phyloP scores from a whole-genome alignment of 2,797 vertebrate genomes.

The Silurus aristotelis region DNA sequence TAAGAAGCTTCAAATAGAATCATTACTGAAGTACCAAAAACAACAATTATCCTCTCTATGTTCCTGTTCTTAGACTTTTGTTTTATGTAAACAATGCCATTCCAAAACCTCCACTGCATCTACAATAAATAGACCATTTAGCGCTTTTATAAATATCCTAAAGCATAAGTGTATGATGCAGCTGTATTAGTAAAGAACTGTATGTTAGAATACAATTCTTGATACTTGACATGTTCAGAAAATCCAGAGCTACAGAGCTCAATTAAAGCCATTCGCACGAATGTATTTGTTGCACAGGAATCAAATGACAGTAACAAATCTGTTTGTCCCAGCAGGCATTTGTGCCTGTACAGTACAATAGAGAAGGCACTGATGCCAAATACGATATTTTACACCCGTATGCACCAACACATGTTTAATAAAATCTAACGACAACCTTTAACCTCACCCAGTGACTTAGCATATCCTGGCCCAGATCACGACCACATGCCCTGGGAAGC shows the following conservation, averaged over 20 bases:
- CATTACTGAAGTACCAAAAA: neutral
- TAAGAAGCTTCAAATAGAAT: neutral
- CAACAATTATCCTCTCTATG: neutral
- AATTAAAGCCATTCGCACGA: neutral
- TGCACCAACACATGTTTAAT: conserved; percentile 29
- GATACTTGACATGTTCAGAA: neutral
- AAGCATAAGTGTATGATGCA: too few species aligned
- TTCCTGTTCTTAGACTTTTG: neutral
- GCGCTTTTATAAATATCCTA: neutral
- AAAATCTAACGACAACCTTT: conserved; percentile 27
- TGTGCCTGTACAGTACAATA: conserved; percentile 4
- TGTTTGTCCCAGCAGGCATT: conserved; percentile 1
- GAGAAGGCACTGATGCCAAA: conserved; percentile 14
- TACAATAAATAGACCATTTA: neutral
- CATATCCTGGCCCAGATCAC: conserved; percentile 16
- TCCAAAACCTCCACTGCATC: too few species aligned
- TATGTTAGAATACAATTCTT: neutral
- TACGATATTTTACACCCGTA: conserved; percentile 27
- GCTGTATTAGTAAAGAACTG: neutral
- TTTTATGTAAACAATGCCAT: neutral
- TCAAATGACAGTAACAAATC: conserved; percentile 29
- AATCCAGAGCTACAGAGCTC: too few species aligned
- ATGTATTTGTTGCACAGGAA: neutral
- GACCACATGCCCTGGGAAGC: conserved; percentile 49
- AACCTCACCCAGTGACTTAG: conserved; percentile 40